phyloP scores from a whole-genome alignment of 2,888 invertebrate genomes.

The Steinernema scapterisci region DNA sequence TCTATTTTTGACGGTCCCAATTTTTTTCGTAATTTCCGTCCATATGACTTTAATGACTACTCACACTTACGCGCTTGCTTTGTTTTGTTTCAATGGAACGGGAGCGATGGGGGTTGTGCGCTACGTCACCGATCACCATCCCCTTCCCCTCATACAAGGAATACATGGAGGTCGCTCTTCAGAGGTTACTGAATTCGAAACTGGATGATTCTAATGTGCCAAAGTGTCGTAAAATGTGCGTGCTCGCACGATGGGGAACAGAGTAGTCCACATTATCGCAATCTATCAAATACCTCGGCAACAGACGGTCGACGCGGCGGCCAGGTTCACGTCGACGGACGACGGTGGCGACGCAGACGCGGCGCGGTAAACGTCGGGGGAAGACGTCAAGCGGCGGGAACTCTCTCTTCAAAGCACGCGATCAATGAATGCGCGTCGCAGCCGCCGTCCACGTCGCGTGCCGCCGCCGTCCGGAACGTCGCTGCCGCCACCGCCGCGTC shows the following conservation, averaged over 20 bases:
- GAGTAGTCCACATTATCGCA: not conserved
- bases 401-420: constrained; percentile 1
- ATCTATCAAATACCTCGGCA: constrained; percentile 25
- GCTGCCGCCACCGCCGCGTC: too few species aligned
- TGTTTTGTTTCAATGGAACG: too few species aligned
- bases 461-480: too few species aligned
- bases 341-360: constrained; percentile 6
- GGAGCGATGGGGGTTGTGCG: too few species aligned
- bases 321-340: constrained; percentile 28
- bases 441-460: not conserved
- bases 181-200: too few species aligned
- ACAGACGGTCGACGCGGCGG: not conserved
- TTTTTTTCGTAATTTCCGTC: too few species aligned
- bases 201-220: too few species aligned
- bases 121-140: not conserved
- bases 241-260: not conserved
- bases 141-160: too few species aligned
- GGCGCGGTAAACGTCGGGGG: constrained; percentile 16
- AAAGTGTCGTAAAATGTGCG: not conserved
- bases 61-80: too few species aligned
- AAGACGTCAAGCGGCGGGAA: constrained; percentile 19
- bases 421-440: constrained; percentile 21
- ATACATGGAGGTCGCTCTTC: too few species aligned
- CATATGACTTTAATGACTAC: too few species aligned
- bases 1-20: too few species aligned